Evolutionary conservation across 2,888 invertebrate genomes (phyloP), one percentile per base, ranked within the genome.

Genomic region (Thera obeliscata): DNA sequence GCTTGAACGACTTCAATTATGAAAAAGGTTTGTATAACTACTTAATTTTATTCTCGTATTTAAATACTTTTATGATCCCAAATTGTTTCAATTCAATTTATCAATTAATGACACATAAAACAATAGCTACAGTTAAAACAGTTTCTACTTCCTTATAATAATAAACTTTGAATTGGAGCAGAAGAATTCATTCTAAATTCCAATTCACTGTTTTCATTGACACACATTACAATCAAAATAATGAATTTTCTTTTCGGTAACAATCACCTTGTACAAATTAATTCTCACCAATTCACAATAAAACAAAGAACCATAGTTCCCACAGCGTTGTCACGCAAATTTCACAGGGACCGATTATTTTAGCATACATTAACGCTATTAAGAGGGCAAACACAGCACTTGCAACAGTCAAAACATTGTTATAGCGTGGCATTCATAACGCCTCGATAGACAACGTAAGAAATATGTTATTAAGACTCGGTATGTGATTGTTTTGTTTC

Each of bases 351-450:
- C 71, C 73, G 77, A 78, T 76, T 79, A 78, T 72, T 79, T 83
- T 82, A 81, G 81, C 85, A 87, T 88, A 86, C 76, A 87, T 88
- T 87, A 86, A 76, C 73, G 74, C 71, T 74, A 68, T 78, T 73
- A 69, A 74, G 74, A 71, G 66, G 69, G 74, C 72, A 70, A 62
- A 64, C 72, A 70, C 69, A 80, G 76, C 81, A 84, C 80, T 84
- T 81, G 79, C 78, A 82, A 88, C 84, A 88, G 89, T 90, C 89
- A 89, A 87, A 90, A 90, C 87, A 90, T 78, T 78, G 75, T 75
- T 76, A 72, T 71, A 75, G 43, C 12, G 56, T 41, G 12, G 56
- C 33, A 82, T 83, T 86, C 79, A 86, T 87, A 86, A 81, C 90
- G 87, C 87, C 80, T 83, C 85, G 84, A 81, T 86, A 83, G 76